Evolutionary conservation across 2,888 invertebrate species (phyloP).

Genomic region (Boloria euphrosyne): DNA sequence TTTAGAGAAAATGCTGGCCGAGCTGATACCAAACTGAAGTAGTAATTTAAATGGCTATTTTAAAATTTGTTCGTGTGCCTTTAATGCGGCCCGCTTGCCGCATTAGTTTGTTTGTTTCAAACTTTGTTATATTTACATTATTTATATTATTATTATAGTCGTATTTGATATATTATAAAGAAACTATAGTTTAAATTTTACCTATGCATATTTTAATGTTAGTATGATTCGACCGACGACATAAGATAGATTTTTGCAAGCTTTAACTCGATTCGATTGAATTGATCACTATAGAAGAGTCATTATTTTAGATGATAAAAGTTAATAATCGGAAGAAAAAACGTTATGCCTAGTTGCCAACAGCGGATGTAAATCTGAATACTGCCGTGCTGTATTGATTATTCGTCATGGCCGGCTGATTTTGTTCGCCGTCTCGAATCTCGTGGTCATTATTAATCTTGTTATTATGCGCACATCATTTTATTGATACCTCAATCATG

Average conservation of each 20-base stretch:
- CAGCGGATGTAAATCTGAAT: constrained; percentile 43
- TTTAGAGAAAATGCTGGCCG: constrained; percentile 61
- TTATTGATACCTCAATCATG: constrained; percentile 26
- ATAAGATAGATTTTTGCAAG: too few relatives aligned
- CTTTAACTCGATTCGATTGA: too few relatives aligned
- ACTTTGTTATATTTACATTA: constrained; percentile 2
- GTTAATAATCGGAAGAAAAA: constrained; percentile 30
- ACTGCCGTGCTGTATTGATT: constrained; percentile 42
- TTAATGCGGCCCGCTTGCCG: constrained; percentile 23
- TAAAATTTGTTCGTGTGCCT: constrained; percentile 29
- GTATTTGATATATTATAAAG: not conserved
- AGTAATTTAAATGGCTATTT: constrained; percentile 38
- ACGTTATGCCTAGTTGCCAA: constrained; percentile 36
- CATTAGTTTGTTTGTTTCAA: constrained; percentile 25
- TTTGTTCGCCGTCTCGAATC: constrained; percentile 32
- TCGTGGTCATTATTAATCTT: constrained; percentile 38
- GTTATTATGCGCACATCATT: constrained; percentile 31
- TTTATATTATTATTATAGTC: too few relatives aligned
- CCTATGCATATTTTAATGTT: not conserved
- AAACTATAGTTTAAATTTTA: not conserved
- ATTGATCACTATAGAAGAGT: not conserved
- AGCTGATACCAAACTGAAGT: constrained; percentile 39
- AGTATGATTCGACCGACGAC: too few relatives aligned
- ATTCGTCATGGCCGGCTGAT: constrained; percentile 40
- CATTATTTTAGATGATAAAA: constrained; percentile 14